Evolutionary conservation across 2,888 invertebrate genomes (phyloP).

Genomic region (Pammene fasciana): DNA sequence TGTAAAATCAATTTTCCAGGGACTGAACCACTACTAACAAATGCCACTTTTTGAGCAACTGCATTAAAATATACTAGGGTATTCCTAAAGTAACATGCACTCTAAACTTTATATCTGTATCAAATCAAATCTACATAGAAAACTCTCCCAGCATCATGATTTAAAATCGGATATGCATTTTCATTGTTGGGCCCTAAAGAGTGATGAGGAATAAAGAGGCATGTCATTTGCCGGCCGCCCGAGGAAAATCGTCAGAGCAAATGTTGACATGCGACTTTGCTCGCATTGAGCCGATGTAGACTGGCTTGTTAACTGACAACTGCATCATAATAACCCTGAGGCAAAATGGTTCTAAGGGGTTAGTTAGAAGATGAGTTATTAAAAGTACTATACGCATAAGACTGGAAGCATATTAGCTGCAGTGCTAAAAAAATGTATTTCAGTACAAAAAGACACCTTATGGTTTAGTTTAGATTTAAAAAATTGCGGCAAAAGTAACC

Average conservation of each 20-base stretch:
- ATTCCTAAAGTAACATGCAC: too few species aligned
- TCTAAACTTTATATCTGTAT: too few species aligned
- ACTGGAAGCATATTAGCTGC: too few species aligned
- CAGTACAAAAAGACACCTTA: too few species aligned
- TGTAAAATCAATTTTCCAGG: too few species aligned
- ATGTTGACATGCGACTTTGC: constrained; percentile 73
- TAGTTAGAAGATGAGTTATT: background rate
- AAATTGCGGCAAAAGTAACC: too few species aligned
- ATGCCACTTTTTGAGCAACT: too few species aligned
- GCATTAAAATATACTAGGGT: too few species aligned
- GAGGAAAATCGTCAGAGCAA: constrained; percentile 69
- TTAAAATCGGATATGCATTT: constrained; percentile 65
- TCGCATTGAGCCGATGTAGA: constrained; percentile 50
- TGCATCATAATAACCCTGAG: constrained; percentile 23
- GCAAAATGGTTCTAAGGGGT: background rate
- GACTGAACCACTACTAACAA: too few species aligned
- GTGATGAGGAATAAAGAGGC: constrained; percentile 59
- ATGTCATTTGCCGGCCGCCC: constrained; percentile 69
- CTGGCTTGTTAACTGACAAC: constrained; percentile 24
- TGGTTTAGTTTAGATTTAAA: too few species aligned
- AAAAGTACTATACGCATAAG: background rate
- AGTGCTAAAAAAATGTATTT: too few species aligned
- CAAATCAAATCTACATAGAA: background rate
- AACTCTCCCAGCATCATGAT: constrained; percentile 40
- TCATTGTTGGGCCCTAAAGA: constrained; percentile 59